A percentile compares a stretch with the other conserved stretches of the same genome.
Conservation (phyloP, 2,113 vertebrate genomes). For the Bettongia penicillata region DNA sequence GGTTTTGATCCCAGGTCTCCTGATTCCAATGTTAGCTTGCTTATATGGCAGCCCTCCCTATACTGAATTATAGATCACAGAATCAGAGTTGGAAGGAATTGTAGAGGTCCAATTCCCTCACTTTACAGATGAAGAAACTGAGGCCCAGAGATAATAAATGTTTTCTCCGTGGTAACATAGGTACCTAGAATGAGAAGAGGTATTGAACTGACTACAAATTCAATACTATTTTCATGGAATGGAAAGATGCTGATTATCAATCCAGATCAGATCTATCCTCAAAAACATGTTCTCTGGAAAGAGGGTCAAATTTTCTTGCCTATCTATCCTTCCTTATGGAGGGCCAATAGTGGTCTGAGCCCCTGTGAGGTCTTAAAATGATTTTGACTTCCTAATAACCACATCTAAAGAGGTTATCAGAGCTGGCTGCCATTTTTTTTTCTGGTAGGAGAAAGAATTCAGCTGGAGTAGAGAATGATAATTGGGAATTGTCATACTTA, state of each 20-base stretch:
- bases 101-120: background rate
- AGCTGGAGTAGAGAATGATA: background rate
- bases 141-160: background rate
- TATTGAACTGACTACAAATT: background rate
- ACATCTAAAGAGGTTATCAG: background rate
- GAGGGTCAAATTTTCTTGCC: background rate
- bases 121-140: background rate
- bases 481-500: background rate
- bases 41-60: background rate
- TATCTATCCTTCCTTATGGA: background rate
- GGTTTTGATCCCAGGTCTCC: background rate
- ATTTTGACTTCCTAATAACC: background rate
- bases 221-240: background rate
- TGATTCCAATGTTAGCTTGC: background rate
- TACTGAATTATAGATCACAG: background rate
- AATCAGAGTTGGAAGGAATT: background rate
- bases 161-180: background rate
- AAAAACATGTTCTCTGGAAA: background rate
- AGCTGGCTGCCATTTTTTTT: background rate
- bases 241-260: background rate
- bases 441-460: background rate
- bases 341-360: background rate
- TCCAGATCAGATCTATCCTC: background rate
- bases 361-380: background rate
- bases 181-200: background rate